A percentile compares a stretch with the other conserved stretches of the same genome.
Evolutionary conservation across 2,113 vertebrate species (phyloP).

Genomic region (Cochlearius cochlearius): DNA sequence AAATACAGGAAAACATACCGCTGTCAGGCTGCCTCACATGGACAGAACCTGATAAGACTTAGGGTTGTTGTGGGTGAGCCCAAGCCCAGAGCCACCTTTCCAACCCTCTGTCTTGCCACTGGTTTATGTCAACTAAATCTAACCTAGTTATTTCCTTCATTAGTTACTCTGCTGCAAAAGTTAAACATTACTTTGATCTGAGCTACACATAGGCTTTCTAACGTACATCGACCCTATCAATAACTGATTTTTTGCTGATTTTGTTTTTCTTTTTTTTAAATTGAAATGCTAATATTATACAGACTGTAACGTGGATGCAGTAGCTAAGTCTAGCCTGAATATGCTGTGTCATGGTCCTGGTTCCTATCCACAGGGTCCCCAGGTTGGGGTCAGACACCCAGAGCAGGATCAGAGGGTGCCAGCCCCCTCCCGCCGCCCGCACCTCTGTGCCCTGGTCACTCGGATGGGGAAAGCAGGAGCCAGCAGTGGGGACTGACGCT

Average conservation of each 20-base stretch:
- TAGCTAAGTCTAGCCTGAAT: background rate
- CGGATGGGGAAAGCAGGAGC: background rate
- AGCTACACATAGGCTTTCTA: background rate
- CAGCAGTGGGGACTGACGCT: background rate
- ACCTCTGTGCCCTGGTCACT: background rate
- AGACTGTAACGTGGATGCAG: background rate
- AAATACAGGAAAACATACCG: background rate
- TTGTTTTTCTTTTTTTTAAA: background rate
- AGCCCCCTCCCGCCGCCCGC: background rate
- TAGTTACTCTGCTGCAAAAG: background rate
- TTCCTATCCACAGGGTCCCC: background rate
- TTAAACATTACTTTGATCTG: background rate
- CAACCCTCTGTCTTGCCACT: background rate
- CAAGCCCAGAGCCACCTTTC: background rate
- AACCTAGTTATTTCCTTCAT: background rate
- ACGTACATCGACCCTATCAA: too few relatives aligned
- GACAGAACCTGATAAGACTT: background rate
- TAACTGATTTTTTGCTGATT: background rate
- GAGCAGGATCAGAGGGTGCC: background rate
- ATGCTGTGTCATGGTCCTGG: background rate
- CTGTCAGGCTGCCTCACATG: background rate
- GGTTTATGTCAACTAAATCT: background rate
- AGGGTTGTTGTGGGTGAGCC: background rate
- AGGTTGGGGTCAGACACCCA: background rate
- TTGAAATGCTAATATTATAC: background rate